These are phyloP conservation scores for Apodemia zela DNA, from an alignment of 2,888 invertebrate genomes.

Conservation along the genomic window DNA sequence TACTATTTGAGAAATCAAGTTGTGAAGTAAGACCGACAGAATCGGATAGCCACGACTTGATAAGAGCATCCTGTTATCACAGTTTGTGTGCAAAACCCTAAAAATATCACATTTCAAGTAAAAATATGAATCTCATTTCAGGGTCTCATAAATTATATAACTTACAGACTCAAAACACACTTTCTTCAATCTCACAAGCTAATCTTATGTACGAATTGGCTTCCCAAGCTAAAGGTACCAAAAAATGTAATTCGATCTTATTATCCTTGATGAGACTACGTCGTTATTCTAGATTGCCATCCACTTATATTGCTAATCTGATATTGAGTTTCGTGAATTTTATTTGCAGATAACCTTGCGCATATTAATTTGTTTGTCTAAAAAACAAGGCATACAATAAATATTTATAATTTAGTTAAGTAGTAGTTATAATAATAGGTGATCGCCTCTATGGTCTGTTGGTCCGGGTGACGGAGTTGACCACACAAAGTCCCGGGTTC, in stretches of 20 bases:
- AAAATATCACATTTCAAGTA: not conserved
- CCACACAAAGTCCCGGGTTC: too few species aligned
- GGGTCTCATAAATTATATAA: not conserved
- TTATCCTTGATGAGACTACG: conserved; percentile 1
- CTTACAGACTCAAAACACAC: not conserved
- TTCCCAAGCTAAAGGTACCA: not conserved
- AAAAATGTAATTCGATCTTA: conserved; percentile 11
- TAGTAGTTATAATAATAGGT: too few species aligned
- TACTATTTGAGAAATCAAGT: too few species aligned
- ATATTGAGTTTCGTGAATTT: not conserved
- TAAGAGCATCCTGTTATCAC: not conserved
- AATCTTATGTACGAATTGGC: conserved; percentile 1
- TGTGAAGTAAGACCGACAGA: too few species aligned
- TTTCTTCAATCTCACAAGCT: conserved; percentile 12
- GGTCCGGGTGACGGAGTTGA: too few species aligned
- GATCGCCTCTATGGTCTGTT: too few species aligned
- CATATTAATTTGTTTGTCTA: not conserved
- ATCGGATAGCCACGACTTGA: too few species aligned
- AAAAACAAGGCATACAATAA: too few species aligned
- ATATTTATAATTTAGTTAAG: too few species aligned
- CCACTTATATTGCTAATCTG: conserved; percentile 3
- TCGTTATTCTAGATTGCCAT: conserved; percentile 10
- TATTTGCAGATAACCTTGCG: not conserved
- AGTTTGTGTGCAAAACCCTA: not conserved
- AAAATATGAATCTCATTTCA: not conserved